phyloP scores from a whole-genome alignment of 2,113 vertebrate species.

The Cyprinodon brontotheroides region DNA sequence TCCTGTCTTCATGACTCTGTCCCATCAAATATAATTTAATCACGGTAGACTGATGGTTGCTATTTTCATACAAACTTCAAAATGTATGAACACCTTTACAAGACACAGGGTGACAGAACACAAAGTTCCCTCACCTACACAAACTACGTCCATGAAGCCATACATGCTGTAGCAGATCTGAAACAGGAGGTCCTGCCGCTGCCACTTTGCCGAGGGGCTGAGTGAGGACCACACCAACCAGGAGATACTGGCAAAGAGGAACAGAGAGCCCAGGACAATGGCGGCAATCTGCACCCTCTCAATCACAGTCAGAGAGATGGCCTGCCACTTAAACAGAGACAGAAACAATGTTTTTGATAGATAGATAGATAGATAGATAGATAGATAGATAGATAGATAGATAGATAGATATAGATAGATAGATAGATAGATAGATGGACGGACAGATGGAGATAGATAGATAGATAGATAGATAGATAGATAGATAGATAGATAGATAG shows the following conservation, averaged over 20 bases:
- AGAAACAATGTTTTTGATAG: not conserved
- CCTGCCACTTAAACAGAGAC: conserved; percentile 81
- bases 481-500: no score
- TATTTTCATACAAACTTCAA: not conserved
- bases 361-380: no score
- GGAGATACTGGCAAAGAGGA: conserved; percentile 88
- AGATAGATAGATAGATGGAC: no score
- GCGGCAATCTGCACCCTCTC: conserved; percentile 91
- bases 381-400: no score
- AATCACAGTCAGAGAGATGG: conserved; percentile 88
- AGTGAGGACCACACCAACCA: conserved; percentile 91
- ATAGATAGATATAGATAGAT: no score
- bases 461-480: no score
- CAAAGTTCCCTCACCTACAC: conserved; percentile 81
- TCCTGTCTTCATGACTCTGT: no score
- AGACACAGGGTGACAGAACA: not conserved
- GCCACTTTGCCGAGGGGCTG: conserved; percentile 90
- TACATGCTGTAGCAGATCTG: conserved; percentile 94
- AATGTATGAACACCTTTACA: not conserved
- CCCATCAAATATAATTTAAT: no score
- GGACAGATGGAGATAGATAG: no score
- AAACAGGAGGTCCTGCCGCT: conserved; percentile 89
- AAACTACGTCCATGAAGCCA: conserved; percentile 91
- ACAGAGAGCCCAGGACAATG: conserved; percentile 88
- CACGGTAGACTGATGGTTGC: no score